A percentile compares a stretch with the other conserved stretches of the same genome.
Conservation (phyloP, 1,140 invertebrate species). For the Pantala flavescens region DNA sequence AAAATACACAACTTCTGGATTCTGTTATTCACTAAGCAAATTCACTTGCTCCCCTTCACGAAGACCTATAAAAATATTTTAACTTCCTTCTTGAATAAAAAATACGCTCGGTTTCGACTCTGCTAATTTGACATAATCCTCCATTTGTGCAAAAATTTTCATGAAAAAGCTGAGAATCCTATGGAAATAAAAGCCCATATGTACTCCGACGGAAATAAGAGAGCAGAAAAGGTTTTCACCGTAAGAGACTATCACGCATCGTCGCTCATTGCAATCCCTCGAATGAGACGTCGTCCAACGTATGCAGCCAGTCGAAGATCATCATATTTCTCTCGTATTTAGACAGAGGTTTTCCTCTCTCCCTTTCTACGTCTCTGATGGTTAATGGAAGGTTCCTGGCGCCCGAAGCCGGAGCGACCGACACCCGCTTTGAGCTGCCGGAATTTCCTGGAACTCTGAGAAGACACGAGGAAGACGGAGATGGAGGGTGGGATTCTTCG, state of each 20-base stretch:
- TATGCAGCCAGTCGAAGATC: constrained; percentile 86
- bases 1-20: too few species aligned
- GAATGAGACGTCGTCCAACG: constrained; percentile 56
- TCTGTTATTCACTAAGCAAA: too few species aligned
- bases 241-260: not conserved
- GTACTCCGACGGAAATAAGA: too few species aligned
- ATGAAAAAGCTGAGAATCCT: too few species aligned
- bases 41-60: too few species aligned
- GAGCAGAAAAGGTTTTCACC: too few species aligned
- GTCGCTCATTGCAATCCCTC: constrained; percentile 34
- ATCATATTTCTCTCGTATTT: constrained; percentile 86
- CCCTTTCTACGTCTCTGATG: constrained; percentile 65
- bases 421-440: constrained; percentile 19
- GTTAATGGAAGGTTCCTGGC: constrained; percentile 50
- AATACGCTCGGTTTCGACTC: too few species aligned
- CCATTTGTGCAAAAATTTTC: too few species aligned
- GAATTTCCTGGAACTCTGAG: not conserved
- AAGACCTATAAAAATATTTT: too few species aligned
- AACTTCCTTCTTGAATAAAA: too few species aligned
- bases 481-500: not conserved
- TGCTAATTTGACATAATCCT: too few species aligned
- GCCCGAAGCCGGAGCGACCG: constrained; percentile 22
- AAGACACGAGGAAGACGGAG: constrained; percentile 17
- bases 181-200: too few species aligned
- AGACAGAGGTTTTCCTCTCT: constrained; percentile 68